Evolutionary conservation across 2,888 invertebrate genomes (phyloP), one percentile per base, ranked within the genome.

Genomic region (Micropterix aruncella): DNA sequence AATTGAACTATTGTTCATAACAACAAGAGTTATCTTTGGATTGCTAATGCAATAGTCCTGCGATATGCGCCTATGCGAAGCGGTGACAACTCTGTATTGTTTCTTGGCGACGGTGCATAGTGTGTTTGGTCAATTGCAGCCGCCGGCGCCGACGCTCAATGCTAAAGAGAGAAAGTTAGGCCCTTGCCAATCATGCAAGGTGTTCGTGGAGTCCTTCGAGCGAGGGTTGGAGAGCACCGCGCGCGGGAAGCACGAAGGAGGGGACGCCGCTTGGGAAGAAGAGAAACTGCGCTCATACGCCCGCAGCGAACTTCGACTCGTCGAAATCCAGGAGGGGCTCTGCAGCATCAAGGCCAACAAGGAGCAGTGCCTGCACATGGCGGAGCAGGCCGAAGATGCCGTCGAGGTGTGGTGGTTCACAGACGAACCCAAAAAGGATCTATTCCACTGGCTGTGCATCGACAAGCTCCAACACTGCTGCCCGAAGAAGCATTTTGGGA

Each of bases 241-340:
- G n/a, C 77, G 88, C 53, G 87, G 85, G 9, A 90, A 91, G 61
- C 92, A 85, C 63, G 93, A 89, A 54, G 94, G 94, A 2, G 94
- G 94, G 1, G 93, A 94, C 60, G 79, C 91, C 0, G 90, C 88
- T 3, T 94, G 93, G 91, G 94, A 94, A 59, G 89, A 91, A 60
- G 82, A 89, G 56, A 88, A 89, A 53, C 63, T 89, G 43, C 80
- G 81, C 42, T 79, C 81, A 1, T 94, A 93, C 60, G 78, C 83
- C 49, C 82, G 76, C 7, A 91, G 93, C 60, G 95, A 94, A 71
- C 80, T 94, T 46, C 74, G 96, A 41, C 68, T 95, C 37, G 79
- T 90, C 12, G 96, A 96, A 62, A 90, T 95, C 44, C 86, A 92
- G 63, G 94, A 95, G 56, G 71, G 79, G 16, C 65, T 94, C 4